These are phyloP conservation scores for Chrysolina haemoptera DNA, from an alignment of 2,888 invertebrate genomes.

Conservation along the genomic window DNA sequence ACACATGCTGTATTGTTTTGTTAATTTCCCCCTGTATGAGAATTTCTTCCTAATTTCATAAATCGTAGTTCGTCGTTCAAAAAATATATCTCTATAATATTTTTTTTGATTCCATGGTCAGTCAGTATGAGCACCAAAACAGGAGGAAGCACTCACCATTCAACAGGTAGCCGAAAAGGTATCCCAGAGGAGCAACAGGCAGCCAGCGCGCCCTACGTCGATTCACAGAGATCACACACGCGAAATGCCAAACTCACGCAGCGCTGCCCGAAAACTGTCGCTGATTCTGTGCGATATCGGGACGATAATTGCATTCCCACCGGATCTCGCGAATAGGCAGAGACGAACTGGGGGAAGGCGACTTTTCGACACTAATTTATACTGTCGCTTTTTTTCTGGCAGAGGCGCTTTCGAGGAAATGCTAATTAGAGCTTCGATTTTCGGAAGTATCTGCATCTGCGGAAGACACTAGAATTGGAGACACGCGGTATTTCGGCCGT, in stretches of 20 bases:
- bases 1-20: too few relatives aligned
- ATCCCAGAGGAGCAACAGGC: background rate
- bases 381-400: slow-evolving; percentile 18
- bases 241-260: slow-evolving; percentile 41
- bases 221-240: slow-evolving; percentile 12
- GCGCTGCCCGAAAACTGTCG: slow-evolving; percentile 46
- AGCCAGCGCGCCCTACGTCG: background rate
- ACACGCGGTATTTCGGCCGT: too few relatives aligned
- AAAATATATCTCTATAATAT: too few relatives aligned
- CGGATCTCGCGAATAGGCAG: slow-evolving; percentile 52
- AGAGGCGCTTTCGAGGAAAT: background rate
- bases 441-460: background rate
- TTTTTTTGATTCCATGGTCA: too few relatives aligned
- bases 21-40: too few relatives aligned
- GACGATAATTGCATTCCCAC: slow-evolving; percentile 39
- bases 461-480: background rate
- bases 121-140: background rate
- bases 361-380: slow-evolving; percentile 21
- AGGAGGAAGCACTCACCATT: slow-evolving; percentile 39
- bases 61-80: too few relatives aligned
- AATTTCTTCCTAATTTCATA: too few relatives aligned
- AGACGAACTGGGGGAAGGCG: slow-evolving; percentile 32
- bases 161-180: slow-evolving; percentile 40
- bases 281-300: slow-evolving; percentile 25
- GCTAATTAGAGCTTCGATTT: slow-evolving; percentile 1